These are phyloP conservation scores for Adrianichthys oophorus DNA, from an alignment of 2,797 vertebrate species.

Conservation along the genomic window DNA sequence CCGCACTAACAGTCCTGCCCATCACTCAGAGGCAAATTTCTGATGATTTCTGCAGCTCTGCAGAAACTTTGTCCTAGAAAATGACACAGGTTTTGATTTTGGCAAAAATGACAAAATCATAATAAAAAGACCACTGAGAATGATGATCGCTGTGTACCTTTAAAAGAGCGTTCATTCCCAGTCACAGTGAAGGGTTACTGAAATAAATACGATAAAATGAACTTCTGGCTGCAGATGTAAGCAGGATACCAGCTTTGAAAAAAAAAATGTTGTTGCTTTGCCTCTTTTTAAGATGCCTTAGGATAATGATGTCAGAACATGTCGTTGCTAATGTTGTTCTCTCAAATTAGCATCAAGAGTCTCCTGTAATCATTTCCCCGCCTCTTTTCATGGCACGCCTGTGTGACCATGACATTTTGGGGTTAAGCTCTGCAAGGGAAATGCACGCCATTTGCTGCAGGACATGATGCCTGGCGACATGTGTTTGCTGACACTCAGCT, in stretches of 20 bases:
- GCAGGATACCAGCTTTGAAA: background rate
- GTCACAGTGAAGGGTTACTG: too few relatives aligned
- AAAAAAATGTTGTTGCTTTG: conserved; percentile 19
- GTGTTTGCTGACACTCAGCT: conserved; percentile 14
- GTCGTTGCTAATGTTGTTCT: conserved; percentile 29
- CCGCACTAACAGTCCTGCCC: too few relatives aligned
- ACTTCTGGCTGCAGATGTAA: too few relatives aligned
- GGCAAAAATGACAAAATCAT: too few relatives aligned
- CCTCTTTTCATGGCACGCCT: conserved; percentile 12
- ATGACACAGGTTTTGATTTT: too few relatives aligned
- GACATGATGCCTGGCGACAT: conserved; percentile 41
- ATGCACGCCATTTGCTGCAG: background rate
- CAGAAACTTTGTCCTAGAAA: too few relatives aligned
- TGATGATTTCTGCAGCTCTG: too few relatives aligned
- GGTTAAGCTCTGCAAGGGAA: conserved; percentile 51
- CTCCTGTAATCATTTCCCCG: conserved; percentile 22
- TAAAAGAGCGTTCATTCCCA: too few relatives aligned
- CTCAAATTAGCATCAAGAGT: conserved; percentile 46
- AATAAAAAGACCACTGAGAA: too few relatives aligned
- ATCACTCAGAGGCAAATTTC: too few relatives aligned
- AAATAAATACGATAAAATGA: too few relatives aligned
- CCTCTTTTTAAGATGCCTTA: conserved; percentile 10
- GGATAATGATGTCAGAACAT: conserved; percentile 48
- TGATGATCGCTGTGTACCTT: too few relatives aligned
- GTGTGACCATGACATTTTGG: conserved; percentile 47